Evolutionary conservation across 2,888 invertebrate genomes (phyloP), one percentile per base, ranked within the genome.

Genomic region (Resseliella maxima): DNA sequence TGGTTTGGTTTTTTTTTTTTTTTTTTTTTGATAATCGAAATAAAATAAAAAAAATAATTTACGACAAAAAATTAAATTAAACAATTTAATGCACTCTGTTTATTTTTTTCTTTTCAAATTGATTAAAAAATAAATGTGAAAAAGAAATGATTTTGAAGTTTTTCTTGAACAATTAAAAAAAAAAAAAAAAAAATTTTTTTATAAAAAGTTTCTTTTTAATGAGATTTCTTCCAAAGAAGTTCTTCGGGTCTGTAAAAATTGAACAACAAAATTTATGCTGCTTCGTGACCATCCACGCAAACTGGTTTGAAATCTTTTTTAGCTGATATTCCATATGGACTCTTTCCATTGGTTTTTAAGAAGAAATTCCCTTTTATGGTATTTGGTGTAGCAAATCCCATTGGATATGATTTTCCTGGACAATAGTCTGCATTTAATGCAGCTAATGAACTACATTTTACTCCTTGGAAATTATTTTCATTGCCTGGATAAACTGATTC

Each of bases 401-500:
- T 91, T 87, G 89, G 89, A 86, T 89, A 88, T 85, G 89, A 89
- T 87, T 88, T 88, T 85, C 89, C 90, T 85, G 89, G 87, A 45
- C 90, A 90, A 21, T 2, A 15, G 46, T 50, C 18, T 86, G 89
- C 88, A 86, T 90, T 89, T 88, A 90, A 90, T 86, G 90, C 89
- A 35, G 89, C 87, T 64, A 90, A 87, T 0, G 90, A 90, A 85
- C 88, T 89, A 88, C 91, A 90, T 27, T 88, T 88, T 0, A 89
- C 89, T 27, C 90, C 90, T 85, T 91, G 89, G 89, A 91, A 91
- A 88, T 89, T 90, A 86, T 89, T 89, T 87, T 90, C 91, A 45
- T 89, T 89, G n/a, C 90, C 91, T 1, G 90, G 90, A 21, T 89
- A 88, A 5, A 91, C 90, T 0, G 91, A 89, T 87, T 91, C 91